These are phyloP conservation scores for Passerina amoena DNA, from an alignment of 2,113 vertebrate genomes.

Conservation along the genomic window DNA sequence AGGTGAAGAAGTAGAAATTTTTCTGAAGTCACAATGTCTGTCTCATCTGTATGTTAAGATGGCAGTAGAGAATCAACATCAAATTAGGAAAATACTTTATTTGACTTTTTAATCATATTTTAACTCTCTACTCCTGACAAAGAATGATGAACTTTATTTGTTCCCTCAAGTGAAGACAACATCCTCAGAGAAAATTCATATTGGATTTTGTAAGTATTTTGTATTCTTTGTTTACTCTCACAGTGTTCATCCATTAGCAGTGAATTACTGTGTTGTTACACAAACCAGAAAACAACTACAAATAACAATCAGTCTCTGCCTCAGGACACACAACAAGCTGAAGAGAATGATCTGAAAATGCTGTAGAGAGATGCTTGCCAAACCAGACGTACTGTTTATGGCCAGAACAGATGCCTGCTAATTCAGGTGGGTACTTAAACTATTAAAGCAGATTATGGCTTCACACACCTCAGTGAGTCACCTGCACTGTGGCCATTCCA, in stretches of 20 bases:
- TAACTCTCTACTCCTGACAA: background rate
- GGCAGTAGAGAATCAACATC: background rate
- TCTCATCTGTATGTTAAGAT: background rate
- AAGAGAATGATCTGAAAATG: background rate
- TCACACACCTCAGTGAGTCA: background rate
- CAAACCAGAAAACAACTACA: constrained; percentile 28
- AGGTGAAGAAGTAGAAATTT: background rate
- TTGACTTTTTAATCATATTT: background rate
- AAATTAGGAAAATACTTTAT: background rate
- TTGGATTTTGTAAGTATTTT: background rate
- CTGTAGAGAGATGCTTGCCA: background rate
- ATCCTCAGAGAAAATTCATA: background rate
- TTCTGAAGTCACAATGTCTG: background rate
- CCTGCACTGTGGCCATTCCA: background rate
- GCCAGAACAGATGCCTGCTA: constrained; percentile 11
- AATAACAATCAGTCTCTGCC: constrained; percentile 12
- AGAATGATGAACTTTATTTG: background rate
- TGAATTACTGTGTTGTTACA: background rate
- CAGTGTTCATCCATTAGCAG: background rate
- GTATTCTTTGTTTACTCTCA: background rate
- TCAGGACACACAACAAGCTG: background rate
- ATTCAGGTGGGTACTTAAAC: background rate
- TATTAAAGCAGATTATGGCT: background rate
- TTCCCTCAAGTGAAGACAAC: background rate
- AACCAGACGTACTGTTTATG: background rate